Evolutionary conservation across 2,113 vertebrate genomes (phyloP), one percentile per base, ranked within the genome.

Genomic region (Halichoerus grypus): DNA sequence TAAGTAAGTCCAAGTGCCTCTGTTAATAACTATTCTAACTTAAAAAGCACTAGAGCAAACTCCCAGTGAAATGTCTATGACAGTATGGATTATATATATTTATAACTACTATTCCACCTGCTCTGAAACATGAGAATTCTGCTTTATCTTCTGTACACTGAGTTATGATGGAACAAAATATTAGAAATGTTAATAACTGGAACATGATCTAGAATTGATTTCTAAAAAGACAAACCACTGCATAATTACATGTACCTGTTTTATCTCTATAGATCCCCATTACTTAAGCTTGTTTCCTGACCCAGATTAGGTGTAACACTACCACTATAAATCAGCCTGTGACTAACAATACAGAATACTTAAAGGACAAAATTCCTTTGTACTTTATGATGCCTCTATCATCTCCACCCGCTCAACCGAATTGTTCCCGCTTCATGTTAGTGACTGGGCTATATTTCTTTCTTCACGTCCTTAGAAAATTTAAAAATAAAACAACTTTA

Each of bases 381-480:
- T 77, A 59, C 21, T n/a, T 71, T 11, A 31, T 74, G 33, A 63
- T 59, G 4, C 36, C 19, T 83, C 10, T 36, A 65, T 53, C 53
- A 49, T 79, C 55, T 88, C 53, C 12, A n/a, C 18, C 59, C 21
- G 31, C 9, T 71, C 36, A 86, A 33, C 74, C 4, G 7, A 72
- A 79, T 2, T 81, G 14, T 90, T 42, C 42, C 82, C 39, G 74
- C 5, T 96, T 88, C 14, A 33, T 31, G 16, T 57, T 91, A 88
- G 39, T 63, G 83, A 59, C 4, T 51, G n/a, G 57, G 15, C 42
- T 88, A 19, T 74, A 67, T 76, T 84, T 96, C 76, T 76, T 84
- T 96, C 76, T 97, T 93, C n/a, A 49, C 28, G 74, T 11, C 63
- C 87, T 74, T 31, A 26, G 90, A 95, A 92, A 90, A 74, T 42